phyloP scores from a whole-genome alignment of 2,888 invertebrate species.

The Hyposoter dolosus region DNA sequence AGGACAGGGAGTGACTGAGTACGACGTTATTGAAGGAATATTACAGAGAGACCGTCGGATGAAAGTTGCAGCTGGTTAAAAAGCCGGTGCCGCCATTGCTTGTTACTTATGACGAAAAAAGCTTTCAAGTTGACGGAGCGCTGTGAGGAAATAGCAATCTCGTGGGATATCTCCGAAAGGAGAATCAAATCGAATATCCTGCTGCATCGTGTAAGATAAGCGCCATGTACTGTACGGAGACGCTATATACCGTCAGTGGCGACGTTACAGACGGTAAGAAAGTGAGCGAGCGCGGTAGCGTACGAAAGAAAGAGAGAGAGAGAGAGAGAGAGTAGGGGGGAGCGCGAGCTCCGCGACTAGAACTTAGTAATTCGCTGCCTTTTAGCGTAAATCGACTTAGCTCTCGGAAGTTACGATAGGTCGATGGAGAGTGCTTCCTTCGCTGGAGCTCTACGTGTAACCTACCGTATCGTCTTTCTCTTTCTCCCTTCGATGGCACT shows the following conservation, averaged over 20 bases:
- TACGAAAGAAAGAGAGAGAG: constrained; percentile 19
- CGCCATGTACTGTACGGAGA: constrained; percentile 43
- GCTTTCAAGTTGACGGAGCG: constrained; percentile 61
- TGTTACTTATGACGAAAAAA: constrained; percentile 64
- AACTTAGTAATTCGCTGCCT: constrained; percentile 71
- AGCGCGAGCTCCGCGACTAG: constrained; percentile 55
- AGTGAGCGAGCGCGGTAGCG: neutral
- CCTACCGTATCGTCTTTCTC: constrained; percentile 45
- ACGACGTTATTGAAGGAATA: neutral
- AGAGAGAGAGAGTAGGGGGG: too few species aligned
- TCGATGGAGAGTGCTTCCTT: constrained; percentile 67
- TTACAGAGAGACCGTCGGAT: constrained; percentile 17
- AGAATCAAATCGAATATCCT: constrained; percentile 64
- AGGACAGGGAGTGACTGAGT: neutral
- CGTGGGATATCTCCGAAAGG: constrained; percentile 54
- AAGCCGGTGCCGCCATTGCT: constrained; percentile 11
- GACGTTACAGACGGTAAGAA: constrained; percentile 23
- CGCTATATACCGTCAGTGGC: constrained; percentile 31
- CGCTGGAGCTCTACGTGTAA: constrained; percentile 45
- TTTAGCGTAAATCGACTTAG: constrained; percentile 70
- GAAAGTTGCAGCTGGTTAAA: constrained; percentile 46
- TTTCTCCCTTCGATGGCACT: constrained; percentile 44
- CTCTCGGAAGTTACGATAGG: constrained; percentile 68
- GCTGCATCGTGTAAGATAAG: constrained; percentile 46
- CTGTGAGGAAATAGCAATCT: constrained; percentile 56